These are phyloP conservation scores for Eupithecia vulgata DNA, from an alignment of 2,888 invertebrate species.

Conservation along the genomic window DNA sequence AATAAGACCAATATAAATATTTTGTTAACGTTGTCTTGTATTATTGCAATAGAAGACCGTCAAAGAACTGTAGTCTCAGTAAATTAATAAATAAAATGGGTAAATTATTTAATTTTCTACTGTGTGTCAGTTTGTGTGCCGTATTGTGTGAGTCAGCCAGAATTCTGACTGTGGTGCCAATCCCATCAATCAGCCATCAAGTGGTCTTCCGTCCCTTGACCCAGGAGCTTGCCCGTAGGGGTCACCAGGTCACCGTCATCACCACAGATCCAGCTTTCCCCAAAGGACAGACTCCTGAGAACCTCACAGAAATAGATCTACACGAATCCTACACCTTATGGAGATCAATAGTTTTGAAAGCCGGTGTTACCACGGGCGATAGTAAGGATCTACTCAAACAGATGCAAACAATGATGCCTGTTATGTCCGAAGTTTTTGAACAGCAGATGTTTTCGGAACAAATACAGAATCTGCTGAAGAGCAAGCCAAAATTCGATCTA, in stretches of 20 bases:
- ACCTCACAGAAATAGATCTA: constrained; percentile 67
- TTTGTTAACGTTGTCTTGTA: neutral
- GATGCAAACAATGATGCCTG: constrained; percentile 17
- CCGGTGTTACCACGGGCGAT: constrained; percentile 17
- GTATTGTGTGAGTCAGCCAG: constrained; percentile 42
- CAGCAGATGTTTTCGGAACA: constrained; percentile 20
- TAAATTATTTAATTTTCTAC: neutral
- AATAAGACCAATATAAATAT: neutral
- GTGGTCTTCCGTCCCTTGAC: constrained; percentile 66
- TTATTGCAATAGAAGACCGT: neutral
- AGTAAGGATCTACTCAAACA: constrained; percentile 26
- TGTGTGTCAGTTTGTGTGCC: neutral
- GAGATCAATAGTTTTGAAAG: constrained; percentile 21
- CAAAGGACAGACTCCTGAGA: constrained; percentile 53
- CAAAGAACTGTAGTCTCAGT: neutral
- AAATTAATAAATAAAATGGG: neutral
- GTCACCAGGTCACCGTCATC: constrained; percentile 72
- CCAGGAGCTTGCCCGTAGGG: constrained; percentile 66
- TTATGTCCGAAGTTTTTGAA: neutral
- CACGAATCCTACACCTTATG: constrained; percentile 53
- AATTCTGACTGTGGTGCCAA: constrained; percentile 58
- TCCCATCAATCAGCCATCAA: constrained; percentile 76
- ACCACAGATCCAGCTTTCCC: constrained; percentile 68
- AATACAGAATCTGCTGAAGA: constrained; percentile 31
- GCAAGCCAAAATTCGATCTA: constrained; percentile 44